Base-by-base conservation (phyloP, 2,888 invertebrate genomes). In the Drosophila merina region DNA sequence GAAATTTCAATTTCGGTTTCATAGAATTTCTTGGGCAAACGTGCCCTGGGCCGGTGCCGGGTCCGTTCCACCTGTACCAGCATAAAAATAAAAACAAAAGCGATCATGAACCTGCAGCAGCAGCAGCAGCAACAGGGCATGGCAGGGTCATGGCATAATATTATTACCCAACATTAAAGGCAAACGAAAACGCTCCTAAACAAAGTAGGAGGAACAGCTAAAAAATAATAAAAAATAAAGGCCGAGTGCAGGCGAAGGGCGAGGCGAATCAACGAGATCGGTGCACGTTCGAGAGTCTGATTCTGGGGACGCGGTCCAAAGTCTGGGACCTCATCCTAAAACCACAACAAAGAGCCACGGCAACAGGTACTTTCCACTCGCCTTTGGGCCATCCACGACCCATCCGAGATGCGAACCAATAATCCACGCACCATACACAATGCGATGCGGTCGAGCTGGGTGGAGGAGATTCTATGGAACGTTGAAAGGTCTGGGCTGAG, bases 61-160 rank as follows among this genome's bases (percentile, higher is more conserved):
- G 45, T 44, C 30, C 36, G 50, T 70, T 89, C 88, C 91, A 91
- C 90, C 91, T 91, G 91, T 90, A 90, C 91, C 91, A 89, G 91
- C 90, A 91, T 91, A 90, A 89, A 84, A 80, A 25, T 59, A 84
- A 62, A 64, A 47, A 63, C 47, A 64, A 64, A 66, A 47, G 31
- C 47, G 85, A n/a, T 64, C 64, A 64, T 89, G 89, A 89, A 90
- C 90, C 89, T 88, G 90, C 89, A 78, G 74, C 74, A 70, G 79
- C 80, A 28, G 6, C 28, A 28, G 8, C 20, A 14, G 33, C 50
- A 14, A 30, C 50, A 49, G 25, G 26, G 67, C 73, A 73, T 57
- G 64, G 50, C 50, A 64, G 64, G 64, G 64, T 64, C 66, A 64
- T 62, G 66, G 64, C 64, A 66, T 66, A 70, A 70, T 70, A 70